Evolutionary conservation across 2,113 vertebrate genomes (phyloP).

Genomic region (Tyto alba): DNA sequence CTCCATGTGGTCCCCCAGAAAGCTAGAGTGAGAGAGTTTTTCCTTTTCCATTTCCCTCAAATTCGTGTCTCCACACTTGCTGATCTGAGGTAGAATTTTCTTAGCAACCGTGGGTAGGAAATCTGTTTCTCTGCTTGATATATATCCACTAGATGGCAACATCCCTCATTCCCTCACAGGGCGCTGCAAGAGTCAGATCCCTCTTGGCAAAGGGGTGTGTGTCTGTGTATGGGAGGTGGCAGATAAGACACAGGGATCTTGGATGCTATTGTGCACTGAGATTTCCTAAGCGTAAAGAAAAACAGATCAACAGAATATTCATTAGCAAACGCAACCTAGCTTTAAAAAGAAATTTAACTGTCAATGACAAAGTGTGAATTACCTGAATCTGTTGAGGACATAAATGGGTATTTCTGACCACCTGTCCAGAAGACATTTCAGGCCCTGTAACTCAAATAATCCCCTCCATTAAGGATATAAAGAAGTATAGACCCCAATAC

Average conservation of each 20-base stretch:
- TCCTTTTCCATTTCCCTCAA: background rate
- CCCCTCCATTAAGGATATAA: background rate
- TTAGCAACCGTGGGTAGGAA: fast-evolving
- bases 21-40: background rate
- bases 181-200: fast-evolving
- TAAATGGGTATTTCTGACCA: background rate
- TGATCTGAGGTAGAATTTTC: background rate
- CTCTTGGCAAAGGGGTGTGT: fast-evolving
- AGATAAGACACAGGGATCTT: background rate
- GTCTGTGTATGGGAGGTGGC: background rate
- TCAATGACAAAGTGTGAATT: background rate
- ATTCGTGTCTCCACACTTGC: background rate
- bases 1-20: background rate
- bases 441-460: background rate
- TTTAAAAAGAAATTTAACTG: background rate
- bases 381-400: fast-evolving
- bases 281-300: background rate
- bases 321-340: background rate
- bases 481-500: background rate
- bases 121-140: background rate
- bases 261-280: background rate
- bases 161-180: background rate
- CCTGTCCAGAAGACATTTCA: background rate
- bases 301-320: background rate
- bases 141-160: conserved; percentile 45